These are phyloP conservation scores for Brassicogethes aeneus DNA, from an alignment of 2,888 invertebrate species.

Conservation along the genomic window DNA sequence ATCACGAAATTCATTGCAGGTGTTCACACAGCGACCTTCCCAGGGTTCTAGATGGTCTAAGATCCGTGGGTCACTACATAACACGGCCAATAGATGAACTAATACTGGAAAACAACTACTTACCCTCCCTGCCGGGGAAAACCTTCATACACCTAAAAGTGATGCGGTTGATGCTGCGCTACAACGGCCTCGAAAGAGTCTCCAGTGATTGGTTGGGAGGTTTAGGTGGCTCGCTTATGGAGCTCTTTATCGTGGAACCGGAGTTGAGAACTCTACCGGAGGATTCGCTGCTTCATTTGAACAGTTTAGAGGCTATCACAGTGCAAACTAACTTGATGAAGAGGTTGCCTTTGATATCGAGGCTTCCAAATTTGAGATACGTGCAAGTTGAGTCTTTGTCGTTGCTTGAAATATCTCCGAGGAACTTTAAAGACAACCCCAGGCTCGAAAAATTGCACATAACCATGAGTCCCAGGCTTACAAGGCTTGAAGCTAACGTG, in stretches of 20 bases:
- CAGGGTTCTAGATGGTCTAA: conserved; percentile 65
- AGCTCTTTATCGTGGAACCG: conserved; percentile 79
- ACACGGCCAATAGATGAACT: conserved; percentile 71
- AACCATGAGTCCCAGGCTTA: conserved; percentile 57
- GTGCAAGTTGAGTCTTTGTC: conserved; percentile 63
- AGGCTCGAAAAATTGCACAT: conserved; percentile 67
- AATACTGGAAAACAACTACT: conserved; percentile 78
- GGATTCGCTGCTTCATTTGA: conserved; percentile 66
- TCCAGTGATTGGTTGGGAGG: conserved; percentile 75
- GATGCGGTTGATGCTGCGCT: conserved; percentile 69
- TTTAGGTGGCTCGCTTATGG: conserved; percentile 66
- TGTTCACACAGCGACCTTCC: conserved; percentile 85
- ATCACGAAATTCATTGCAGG: conserved; percentile 56
- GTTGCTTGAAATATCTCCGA: conserved; percentile 55
- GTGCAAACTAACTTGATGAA: conserved; percentile 70
- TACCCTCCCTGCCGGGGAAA: conserved; percentile 77
- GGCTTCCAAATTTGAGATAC: conserved; percentile 62
- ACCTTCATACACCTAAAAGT: conserved; percentile 69
- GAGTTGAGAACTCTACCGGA: conserved; percentile 68
- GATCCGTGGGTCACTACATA: conserved; percentile 57
- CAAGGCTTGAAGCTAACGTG: conserved; percentile 61
- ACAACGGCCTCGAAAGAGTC: conserved; percentile 73
- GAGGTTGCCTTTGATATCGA: conserved; percentile 63
- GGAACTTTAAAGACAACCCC: conserved; percentile 62
- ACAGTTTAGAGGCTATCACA: conserved; percentile 73